These are phyloP conservation scores for Augochlorella aurata DNA, from an alignment of 2,888 invertebrate genomes.

Conservation along the genomic window DNA sequence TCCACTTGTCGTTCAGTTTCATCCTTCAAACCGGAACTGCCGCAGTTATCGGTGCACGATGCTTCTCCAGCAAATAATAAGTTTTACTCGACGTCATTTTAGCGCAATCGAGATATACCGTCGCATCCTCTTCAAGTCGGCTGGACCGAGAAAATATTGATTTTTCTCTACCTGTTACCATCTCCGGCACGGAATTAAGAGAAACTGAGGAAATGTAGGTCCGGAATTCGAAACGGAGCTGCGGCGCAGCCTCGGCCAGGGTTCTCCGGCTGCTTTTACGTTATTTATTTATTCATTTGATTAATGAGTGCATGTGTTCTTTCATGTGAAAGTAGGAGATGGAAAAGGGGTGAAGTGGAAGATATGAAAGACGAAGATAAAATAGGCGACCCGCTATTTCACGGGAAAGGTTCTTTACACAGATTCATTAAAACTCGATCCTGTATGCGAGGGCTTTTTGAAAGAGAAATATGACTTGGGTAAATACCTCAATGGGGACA, in stretches of 20 bases:
- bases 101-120: background rate
- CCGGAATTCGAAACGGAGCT: background rate
- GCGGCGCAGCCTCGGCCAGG: background rate
- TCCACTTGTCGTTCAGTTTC: background rate
- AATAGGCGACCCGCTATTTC: background rate
- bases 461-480: background rate
- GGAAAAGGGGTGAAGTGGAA: background rate
- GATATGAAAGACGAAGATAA: background rate
- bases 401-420: background rate
- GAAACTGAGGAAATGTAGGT: background rate
- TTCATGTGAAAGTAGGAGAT: background rate
- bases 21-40: background rate
- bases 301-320: background rate
- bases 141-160: constrained; percentile 5
- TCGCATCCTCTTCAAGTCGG: background rate
- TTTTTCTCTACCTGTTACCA: constrained; percentile 1
- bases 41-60: background rate
- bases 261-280: background rate
- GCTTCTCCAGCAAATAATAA: background rate
- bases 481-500: background rate
- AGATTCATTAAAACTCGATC: background rate
- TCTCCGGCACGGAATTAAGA: background rate
- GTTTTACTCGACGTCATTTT: background rate
- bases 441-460: background rate
- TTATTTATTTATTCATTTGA: constrained; percentile 9